Evolutionary conservation across 2,888 invertebrate species (phyloP), one percentile per base, ranked within the genome.

Genomic region (Chrysolina americana): DNA sequence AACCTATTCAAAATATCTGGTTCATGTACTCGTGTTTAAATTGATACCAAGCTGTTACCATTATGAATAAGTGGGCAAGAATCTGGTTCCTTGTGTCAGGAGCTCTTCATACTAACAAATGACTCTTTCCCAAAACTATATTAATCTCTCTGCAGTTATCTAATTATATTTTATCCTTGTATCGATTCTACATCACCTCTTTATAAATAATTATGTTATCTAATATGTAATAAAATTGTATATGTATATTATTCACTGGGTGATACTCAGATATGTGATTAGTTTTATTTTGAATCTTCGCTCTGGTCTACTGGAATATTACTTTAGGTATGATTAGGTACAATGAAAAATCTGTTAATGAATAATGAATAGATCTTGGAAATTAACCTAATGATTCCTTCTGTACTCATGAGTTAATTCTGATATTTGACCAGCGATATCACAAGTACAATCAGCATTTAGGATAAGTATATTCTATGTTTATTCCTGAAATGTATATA

Each of bases 121-220:
- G 13, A 56, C 8, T 19, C 10, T 4, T 21, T 23, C 21, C 56
- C 2, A 13, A 19, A 56, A 13, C 21, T 47, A 47, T 47, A 2
- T 15, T 47, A 47, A n/a, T n/a, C 47, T 47, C 47, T 15, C 15
- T n/a, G 4, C n/a, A 47, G 13, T 15, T 47, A 47, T 47, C 47
- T n/a, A 36, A n/a, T 47, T 72, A 68, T 72, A 66, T 72, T 66
- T 72, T 72, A 72, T 44, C 65, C 73, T 65, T 59, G 73, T 68
- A 73, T 9, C 17, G 9, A 48, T 17, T 48, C 8, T 48, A 48
- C 48, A 48, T 9, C 8, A 17, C 48, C 17, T 17, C 48, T 73
- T 63, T 73, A 69, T 59, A 65, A 50, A 65, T 36, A 36, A 36
- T 36, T 6, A 36, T 64, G 63, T 44, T 44, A 66, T 63, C 41